Evolutionary conservation across 92 coral and sea anemone species (phyloP).

Genomic region (Diadumene lineata): DNA sequence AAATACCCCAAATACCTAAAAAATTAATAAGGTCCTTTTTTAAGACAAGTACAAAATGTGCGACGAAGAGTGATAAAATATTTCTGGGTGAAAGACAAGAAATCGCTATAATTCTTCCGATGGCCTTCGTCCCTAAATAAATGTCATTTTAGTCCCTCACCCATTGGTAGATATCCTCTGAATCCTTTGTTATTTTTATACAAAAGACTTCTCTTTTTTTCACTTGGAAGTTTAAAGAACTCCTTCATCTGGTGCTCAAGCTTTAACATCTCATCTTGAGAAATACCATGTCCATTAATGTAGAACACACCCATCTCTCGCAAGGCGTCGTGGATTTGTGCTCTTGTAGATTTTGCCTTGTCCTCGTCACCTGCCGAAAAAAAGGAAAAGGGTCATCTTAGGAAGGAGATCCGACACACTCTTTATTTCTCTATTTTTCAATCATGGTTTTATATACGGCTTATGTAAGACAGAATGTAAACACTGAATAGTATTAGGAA

Average conservation of each 20-base stretch:
- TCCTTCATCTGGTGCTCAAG: conserved; percentile 9
- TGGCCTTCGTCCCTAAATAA: background rate
- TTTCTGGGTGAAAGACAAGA: background rate
- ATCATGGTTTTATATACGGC: too few species aligned
- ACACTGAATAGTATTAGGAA: too few species aligned
- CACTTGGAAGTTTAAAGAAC: conserved; percentile 40
- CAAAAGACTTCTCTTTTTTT: conserved; percentile 23
- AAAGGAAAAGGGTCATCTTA: too few species aligned
- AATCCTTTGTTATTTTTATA: conserved; percentile 19
- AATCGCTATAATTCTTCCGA: background rate
- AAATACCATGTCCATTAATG: conserved; percentile 52
- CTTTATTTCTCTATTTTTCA: too few species aligned
- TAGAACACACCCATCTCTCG: conserved; percentile 48
- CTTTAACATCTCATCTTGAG: conserved; percentile 1
- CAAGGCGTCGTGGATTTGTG: too few species aligned
- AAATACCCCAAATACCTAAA: background rate
- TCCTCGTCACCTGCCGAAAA: too few species aligned
- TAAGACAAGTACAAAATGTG: too few species aligned
- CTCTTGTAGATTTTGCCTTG: too few species aligned
- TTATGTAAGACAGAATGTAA: too few species aligned
- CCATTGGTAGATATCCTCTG: conserved; percentile 34
- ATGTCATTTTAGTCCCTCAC: conserved; percentile 14
- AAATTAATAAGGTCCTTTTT: too few species aligned
- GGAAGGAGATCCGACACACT: too few species aligned
- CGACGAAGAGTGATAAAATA: background rate